Evolutionary conservation across 2,113 vertebrate genomes (phyloP), one percentile per base, ranked within the genome.

Genomic region (Apeltes quadracus): DNA sequence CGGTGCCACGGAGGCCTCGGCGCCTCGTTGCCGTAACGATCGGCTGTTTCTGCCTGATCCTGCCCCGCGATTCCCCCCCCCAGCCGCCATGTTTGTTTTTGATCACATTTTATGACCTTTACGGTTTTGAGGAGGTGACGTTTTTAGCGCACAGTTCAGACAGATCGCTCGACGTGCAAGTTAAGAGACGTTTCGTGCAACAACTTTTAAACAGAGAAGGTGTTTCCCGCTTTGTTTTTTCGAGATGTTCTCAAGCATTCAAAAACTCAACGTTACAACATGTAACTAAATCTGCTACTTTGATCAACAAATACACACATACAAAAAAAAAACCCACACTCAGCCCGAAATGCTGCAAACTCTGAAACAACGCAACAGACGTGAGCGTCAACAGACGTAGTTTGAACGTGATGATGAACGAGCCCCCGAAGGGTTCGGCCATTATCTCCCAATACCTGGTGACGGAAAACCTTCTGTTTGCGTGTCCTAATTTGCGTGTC

Each of bases 1-100:
- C 6, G 2, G 55, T 82, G 76, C 62, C 79, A 81, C 15, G 13
- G 76, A 85, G 56, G 79, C 78, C 80, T 55, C 80, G 65, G 51
- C 75, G 84, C 85, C 70, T 64, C 81, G n/a, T 83, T 67, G 76
- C 75, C 68, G 81, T 84, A 83, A 82, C 59, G 73, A 81, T 88
- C 83, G 77, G 78, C 73, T 70, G 72, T 68, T 70, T 81, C 69
- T 81, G n/a, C n/a, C n/a, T n/a, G n/a, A n/a, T n/a, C n/a, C n/a
- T n/a, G n/a, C n/a, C n/a, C n/a, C n/a, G n/a, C n/a, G n/a, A n/a
- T n/a, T n/a, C n/a, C n/a, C n/a, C 75, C 83, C 58, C 73, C 83
- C 58, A 41, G 46, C 50, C 74, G 64, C 82, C 57, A 25, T 83
- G 83, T 83, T 82, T 75, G 76, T 65, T 75, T n/a, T 84, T 78